Percentiles rank a stretch among this genome's conserved stretches.
phyloP scores from a whole-genome alignment of 1,140 invertebrate species.

The Drosophila baimaii region DNA sequence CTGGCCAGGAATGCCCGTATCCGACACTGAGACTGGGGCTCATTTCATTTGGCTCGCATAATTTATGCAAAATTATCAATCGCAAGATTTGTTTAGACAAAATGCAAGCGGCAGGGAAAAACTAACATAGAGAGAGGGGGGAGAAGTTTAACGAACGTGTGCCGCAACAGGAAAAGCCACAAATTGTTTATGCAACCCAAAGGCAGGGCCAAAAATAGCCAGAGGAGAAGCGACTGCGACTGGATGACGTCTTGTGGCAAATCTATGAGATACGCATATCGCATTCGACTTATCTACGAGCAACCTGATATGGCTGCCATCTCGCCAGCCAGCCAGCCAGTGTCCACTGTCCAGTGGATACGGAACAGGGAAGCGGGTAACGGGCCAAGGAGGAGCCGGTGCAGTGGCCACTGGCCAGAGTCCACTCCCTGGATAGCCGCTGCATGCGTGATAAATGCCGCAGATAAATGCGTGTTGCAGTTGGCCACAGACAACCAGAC shows the following conservation, averaged over 20 bases:
- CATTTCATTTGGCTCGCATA: slow-evolving; percentile 70
- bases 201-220: slow-evolving; percentile 71
- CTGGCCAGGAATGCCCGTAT: slow-evolving; percentile 58
- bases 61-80: slow-evolving; percentile 79
- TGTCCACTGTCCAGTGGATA: slow-evolving; percentile 22
- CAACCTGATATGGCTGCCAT: slow-evolving; percentile 72
- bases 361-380: background rate
- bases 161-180: slow-evolving; percentile 69
- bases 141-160: slow-evolving; percentile 44
- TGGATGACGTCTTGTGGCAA: slow-evolving; percentile 51
- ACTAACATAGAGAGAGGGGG: slow-evolving; percentile 4
- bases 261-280: slow-evolving; percentile 82
- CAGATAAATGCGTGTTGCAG: slow-evolving; percentile 80
- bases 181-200: slow-evolving; percentile 74
- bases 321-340: slow-evolving; percentile 6
- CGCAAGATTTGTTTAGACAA: slow-evolving; percentile 77
- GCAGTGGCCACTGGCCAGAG: slow-evolving; percentile 4
- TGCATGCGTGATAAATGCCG: slow-evolving; percentile 74
- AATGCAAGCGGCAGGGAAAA: slow-evolving; percentile 45
- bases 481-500: slow-evolving; percentile 75
- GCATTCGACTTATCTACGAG: slow-evolving; percentile 79
- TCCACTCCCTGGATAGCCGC: slow-evolving; percentile 26
- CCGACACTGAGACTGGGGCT: slow-evolving; percentile 51
- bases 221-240: slow-evolving; percentile 7
- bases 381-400: slow-evolving; percentile 12